These are phyloP conservation scores for Gastracanthus pulcherrimus DNA, from an alignment of 2,888 invertebrate species.

Conservation along the genomic window DNA sequence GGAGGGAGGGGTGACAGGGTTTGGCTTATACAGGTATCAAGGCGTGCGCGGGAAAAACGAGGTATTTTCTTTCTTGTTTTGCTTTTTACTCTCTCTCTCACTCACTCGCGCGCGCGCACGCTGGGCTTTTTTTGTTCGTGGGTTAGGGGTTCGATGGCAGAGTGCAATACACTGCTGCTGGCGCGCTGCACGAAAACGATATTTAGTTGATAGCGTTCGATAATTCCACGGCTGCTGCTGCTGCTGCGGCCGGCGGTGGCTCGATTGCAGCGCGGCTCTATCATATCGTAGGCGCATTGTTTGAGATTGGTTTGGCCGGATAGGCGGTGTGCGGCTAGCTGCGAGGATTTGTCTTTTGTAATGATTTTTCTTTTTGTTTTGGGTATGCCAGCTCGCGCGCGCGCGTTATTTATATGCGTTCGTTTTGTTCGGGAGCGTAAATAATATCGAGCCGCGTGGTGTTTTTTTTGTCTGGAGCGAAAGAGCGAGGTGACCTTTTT, in stretches of 20 bases:
- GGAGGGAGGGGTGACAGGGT: no score
- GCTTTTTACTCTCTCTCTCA: not conserved
- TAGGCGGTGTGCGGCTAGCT: not conserved
- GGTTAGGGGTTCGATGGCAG: not conserved
- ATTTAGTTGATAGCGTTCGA: conserved; percentile 29
- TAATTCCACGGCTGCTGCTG: conserved; percentile 23
- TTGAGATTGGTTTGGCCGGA: conserved; percentile 32
- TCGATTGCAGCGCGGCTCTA: conserved; percentile 18
- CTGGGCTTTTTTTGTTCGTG: not conserved
- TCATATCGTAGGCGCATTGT: conserved; percentile 34
- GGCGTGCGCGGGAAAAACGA: not conserved
- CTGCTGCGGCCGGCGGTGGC: conserved; percentile 22
- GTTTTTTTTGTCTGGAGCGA: not conserved
- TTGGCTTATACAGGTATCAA: conserved; percentile 1
- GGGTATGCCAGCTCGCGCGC: not conserved
- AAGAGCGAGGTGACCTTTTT: not conserved
- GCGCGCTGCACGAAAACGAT: not conserved
- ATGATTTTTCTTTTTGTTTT: conserved; percentile 27
- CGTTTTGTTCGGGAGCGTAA: conserved; percentile 3
- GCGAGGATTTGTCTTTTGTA: conserved; percentile 35
- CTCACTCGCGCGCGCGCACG: not conserved
- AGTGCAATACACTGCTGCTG: not conserved
- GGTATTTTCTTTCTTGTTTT: not conserved
- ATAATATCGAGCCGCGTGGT: not conserved
- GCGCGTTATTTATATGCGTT: conserved; percentile 35